These are phyloP conservation scores for Pterois miles DNA, from an alignment of 2,797 vertebrate species.

Conservation along the genomic window DNA sequence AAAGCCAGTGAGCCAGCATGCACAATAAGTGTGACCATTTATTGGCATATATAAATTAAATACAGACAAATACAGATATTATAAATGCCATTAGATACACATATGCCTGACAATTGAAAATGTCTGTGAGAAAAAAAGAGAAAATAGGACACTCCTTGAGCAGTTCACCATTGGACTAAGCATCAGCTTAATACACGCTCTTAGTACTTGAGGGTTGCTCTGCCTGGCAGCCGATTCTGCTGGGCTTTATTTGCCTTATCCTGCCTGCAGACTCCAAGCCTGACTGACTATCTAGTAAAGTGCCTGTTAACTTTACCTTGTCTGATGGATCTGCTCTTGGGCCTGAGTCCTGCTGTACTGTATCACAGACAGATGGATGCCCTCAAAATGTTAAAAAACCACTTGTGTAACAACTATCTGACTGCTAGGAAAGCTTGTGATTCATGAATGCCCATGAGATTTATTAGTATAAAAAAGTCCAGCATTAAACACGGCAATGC, in stretches of 20 bases:
- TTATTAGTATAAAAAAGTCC: neutral
- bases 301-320: constrained; percentile 25
- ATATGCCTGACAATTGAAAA: neutral
- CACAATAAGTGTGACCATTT: neutral
- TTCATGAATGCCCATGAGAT: neutral
- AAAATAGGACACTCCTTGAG: neutral
- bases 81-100: neutral
- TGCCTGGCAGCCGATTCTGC: constrained; percentile 7
- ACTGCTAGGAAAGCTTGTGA: neutral
- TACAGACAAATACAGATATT: neutral
- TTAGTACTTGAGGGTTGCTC: constrained; percentile 11
- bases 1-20: neutral
- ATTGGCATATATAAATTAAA: neutral
- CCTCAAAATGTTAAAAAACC: constrained; percentile 2
- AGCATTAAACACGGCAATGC: neutral
- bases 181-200: neutral
- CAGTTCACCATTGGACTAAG: constrained; percentile 1
- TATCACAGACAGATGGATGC: constrained; percentile 32
- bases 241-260: constrained; percentile 31
- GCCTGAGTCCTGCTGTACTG: neutral
- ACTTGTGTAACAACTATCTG: constrained; percentile 1
- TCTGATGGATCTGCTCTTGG: constrained; percentile 26
- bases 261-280: constrained; percentile 21
- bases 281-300: constrained; percentile 16
- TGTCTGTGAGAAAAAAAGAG: neutral